Conservation (phyloP, 2,113 vertebrate species). For the Misgurnus mizolepis region DNA sequence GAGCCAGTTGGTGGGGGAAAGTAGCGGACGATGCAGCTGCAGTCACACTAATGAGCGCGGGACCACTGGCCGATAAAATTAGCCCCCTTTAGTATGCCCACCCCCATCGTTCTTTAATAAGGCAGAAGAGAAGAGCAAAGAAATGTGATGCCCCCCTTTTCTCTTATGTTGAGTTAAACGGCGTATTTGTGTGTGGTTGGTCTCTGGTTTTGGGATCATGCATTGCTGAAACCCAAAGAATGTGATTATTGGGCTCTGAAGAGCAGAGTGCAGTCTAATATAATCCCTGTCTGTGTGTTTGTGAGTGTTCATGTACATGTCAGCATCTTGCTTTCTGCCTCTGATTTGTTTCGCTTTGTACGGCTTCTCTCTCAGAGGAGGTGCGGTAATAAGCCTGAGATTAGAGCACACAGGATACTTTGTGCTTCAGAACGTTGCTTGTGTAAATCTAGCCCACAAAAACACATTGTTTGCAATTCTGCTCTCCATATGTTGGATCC, state of each 20-base stretch:
- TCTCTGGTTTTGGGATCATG: conserved; percentile 37
- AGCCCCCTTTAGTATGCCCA: conserved; percentile 25
- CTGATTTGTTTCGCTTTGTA: conserved; percentile 1
- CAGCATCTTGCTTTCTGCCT: conserved; percentile 8
- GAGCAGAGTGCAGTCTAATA: conserved; percentile 14
- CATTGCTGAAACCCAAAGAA: conserved; percentile 34
- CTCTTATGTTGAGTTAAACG: background rate
- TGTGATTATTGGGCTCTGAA: conserved; percentile 31
- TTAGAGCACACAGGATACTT: conserved; percentile 24
- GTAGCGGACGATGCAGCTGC: conserved; percentile 28
- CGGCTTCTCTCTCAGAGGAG: conserved; percentile 11
- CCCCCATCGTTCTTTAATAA: conserved; percentile 31
- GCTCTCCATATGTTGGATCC: conserved; percentile 11
- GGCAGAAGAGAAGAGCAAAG: conserved; percentile 16
- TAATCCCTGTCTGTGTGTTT: conserved; percentile 19
- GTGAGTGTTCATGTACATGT: background rate
- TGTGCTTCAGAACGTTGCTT: conserved; percentile 22
- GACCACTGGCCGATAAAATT: conserved; percentile 35
- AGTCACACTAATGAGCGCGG: conserved; percentile 34
- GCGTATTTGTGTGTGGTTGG: conserved; percentile 33
- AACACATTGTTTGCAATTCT: conserved; percentile 19
- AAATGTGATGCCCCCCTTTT: conserved; percentile 1
- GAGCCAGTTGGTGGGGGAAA: conserved; percentile 15
- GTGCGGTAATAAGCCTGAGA: conserved; percentile 26
- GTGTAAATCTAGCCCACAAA: conserved; percentile 29